These are phyloP conservation scores for Rhagoletis zephyria DNA, from an alignment of 1,140 invertebrate genomes.

Conservation along the genomic window DNA sequence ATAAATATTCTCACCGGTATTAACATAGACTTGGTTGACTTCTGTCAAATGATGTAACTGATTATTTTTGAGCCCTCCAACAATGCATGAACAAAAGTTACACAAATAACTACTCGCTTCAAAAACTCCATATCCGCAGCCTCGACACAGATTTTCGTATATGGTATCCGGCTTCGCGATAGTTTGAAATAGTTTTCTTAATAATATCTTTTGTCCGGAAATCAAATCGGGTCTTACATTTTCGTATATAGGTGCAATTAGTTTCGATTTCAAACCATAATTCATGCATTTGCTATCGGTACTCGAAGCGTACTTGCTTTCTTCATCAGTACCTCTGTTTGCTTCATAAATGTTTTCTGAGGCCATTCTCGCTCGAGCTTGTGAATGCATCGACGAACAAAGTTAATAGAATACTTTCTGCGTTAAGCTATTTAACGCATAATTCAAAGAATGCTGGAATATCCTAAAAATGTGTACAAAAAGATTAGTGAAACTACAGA, in stretches of 20 bases:
- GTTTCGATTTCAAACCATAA: neutral
- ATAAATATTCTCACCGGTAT: slow-evolving; percentile 60
- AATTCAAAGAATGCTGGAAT: too few relatives aligned
- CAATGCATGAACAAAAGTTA: slow-evolving; percentile 69
- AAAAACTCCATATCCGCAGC: slow-evolving; percentile 71
- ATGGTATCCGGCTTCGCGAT: slow-evolving; percentile 55
- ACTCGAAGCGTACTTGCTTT: neutral
- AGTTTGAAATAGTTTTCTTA: slow-evolving; percentile 68
- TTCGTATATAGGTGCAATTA: slow-evolving; percentile 30
- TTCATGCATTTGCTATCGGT: neutral
- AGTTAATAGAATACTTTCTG: too few relatives aligned
- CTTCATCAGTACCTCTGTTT: neutral
- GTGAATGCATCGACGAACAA: too few relatives aligned
- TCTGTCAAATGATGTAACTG: neutral
- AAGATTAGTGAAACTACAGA: too few relatives aligned
- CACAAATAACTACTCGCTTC: slow-evolving; percentile 68
- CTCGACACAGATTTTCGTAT: slow-evolving; percentile 71
- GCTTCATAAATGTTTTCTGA: neutral
- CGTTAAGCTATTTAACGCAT: too few relatives aligned
- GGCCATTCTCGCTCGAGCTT: too few relatives aligned
- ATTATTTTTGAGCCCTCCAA: slow-evolving; percentile 60
- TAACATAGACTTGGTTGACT: neutral
- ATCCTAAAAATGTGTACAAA: too few relatives aligned
- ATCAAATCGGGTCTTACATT: slow-evolving; percentile 33
- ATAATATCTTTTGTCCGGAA: slow-evolving; percentile 47